Conservation (phyloP, 2,888 invertebrate genomes). For the Oligia fasciuncula region DNA sequence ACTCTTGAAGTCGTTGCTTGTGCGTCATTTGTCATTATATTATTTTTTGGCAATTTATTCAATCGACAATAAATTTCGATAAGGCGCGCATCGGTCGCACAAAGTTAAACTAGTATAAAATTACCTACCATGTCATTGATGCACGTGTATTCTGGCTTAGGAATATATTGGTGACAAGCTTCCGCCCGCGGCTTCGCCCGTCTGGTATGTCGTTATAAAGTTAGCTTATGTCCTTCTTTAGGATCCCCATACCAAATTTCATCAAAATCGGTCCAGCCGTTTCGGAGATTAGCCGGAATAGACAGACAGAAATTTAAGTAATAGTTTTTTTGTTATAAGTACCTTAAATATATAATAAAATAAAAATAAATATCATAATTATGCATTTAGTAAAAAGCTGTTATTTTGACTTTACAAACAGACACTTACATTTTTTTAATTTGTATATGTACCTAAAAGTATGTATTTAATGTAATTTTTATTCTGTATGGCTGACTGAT, state of each 20-base stretch:
- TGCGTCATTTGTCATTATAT: background rate
- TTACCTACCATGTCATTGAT: background rate
- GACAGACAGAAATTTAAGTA: background rate
- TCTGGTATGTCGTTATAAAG: background rate
- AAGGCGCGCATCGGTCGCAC: background rate
- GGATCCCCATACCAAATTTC: background rate
- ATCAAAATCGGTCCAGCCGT: background rate
- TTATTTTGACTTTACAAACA: background rate
- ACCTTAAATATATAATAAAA: background rate
- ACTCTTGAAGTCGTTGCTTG: background rate
- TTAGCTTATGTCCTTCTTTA: background rate
- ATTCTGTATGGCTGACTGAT: background rate
- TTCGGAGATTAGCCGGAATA: background rate
- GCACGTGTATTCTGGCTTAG: background rate
- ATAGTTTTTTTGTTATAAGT: background rate
- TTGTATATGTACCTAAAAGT: no score
- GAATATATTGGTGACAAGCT: background rate
- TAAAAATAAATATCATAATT: background rate
- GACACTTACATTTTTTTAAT: background rate
- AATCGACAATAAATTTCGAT: background rate
- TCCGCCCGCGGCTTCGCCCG: background rate
- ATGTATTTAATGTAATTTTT: no score
- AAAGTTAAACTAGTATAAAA: background rate
- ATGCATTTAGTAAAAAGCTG: background rate
- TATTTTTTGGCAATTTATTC: slow-evolving; percentile 11